A percentile compares a stretch with the other conserved stretches of the same genome.
Conservation (phyloP, 2,113 vertebrate genomes). For the Chroicocephalus ridibundus region DNA sequence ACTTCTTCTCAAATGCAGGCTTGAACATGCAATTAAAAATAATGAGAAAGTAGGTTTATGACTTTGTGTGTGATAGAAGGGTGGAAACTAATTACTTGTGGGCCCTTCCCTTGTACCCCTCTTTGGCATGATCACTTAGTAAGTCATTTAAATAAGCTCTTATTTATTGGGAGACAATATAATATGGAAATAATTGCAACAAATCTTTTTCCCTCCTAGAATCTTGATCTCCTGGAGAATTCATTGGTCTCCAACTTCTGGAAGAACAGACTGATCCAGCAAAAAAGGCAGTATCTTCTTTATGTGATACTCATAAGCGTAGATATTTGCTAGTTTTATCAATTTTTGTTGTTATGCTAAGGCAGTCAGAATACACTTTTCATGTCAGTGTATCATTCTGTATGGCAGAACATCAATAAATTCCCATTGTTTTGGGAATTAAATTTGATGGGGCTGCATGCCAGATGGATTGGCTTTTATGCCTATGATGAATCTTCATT, state of each 20-base stretch:
- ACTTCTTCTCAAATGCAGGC: constrained; percentile 24
- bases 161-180: constrained; percentile 28
- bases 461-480: neutral
- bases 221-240: constrained; percentile 35
- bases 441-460: neutral
- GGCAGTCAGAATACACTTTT: neutral
- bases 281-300: constrained; percentile 55
- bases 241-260: constrained; percentile 36
- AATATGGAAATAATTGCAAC: neutral
- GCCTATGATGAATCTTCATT: neutral
- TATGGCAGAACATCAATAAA: neutral
- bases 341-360: neutral
- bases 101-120: neutral
- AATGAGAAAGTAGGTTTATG: constrained; percentile 44
- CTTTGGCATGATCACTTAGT: constrained; percentile 58
- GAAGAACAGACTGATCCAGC: constrained; percentile 32
- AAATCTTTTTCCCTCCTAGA: neutral
- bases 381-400: neutral
- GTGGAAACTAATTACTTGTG: constrained; percentile 23
- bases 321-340: neutral
- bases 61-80: constrained; percentile 52
- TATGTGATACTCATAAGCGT: neutral
- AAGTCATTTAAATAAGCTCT: constrained; percentile 66
- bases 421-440: neutral
- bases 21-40: constrained; percentile 65